Conservation (phyloP, 2,797 vertebrate genomes). For the Gouania willdenowi region DNA sequence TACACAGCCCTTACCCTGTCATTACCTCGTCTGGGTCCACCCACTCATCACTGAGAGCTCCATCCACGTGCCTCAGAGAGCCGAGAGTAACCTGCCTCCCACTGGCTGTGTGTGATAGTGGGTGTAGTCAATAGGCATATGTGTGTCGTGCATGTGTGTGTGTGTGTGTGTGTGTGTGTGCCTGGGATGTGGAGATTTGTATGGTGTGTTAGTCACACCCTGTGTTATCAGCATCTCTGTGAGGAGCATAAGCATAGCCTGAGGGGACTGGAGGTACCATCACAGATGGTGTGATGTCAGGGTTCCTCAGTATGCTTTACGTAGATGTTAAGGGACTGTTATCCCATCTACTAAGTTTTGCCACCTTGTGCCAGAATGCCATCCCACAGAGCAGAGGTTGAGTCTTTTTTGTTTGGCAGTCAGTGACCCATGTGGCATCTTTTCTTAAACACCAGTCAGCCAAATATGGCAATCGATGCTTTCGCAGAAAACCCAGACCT, state of each 20-base stretch:
- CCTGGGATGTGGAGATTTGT: slow-evolving; percentile 77
- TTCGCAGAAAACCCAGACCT: slow-evolving; percentile 79
- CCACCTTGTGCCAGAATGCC: slow-evolving; percentile 51
- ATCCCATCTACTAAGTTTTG: slow-evolving; percentile 36
- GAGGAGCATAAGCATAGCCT: slow-evolving; percentile 76
- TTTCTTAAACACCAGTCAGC: slow-evolving; percentile 58
- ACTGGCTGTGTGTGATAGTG: slow-evolving; percentile 39
- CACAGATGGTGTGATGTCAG: slow-evolving; percentile 73
- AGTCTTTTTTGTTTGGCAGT: slow-evolving; percentile 30
- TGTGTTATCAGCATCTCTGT: slow-evolving; percentile 77
- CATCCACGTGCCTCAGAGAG: slow-evolving; percentile 49
- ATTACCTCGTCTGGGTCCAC: slow-evolving; percentile 68
- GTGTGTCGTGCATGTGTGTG: slow-evolving; percentile 29
- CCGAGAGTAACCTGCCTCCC: slow-evolving; percentile 43
- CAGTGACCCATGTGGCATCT: slow-evolving; percentile 40
- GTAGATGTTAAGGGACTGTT: slow-evolving; percentile 39
- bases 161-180: slow-evolving; percentile 19
- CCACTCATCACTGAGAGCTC: slow-evolving; percentile 61
- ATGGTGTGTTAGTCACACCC: slow-evolving; percentile 75
- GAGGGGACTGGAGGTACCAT: slow-evolving; percentile 60
- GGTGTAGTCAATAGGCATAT: slow-evolving; percentile 34
- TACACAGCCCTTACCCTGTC: slow-evolving; percentile 64
- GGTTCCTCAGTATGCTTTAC: slow-evolving; percentile 54
- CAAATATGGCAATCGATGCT: slow-evolving; percentile 80
- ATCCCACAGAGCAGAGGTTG: slow-evolving; percentile 49